Conservation (phyloP, 2,888 invertebrate genomes). For the Pristionchus mayeri region DNA sequence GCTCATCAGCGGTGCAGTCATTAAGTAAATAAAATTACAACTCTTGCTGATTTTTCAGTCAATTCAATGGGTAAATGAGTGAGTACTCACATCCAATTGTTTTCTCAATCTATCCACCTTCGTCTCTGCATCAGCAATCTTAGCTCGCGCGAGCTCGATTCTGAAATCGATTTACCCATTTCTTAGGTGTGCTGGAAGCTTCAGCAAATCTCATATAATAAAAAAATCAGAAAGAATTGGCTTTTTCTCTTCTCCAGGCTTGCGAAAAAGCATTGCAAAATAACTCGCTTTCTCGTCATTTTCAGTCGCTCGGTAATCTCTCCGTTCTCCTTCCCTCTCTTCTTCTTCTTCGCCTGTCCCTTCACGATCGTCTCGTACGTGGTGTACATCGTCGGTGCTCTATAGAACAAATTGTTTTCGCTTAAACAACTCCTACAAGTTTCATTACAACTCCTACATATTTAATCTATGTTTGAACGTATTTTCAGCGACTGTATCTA, state of each 20-base stretch:
- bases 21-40: too few relatives aligned
- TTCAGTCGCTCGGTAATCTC: conserved; percentile 26
- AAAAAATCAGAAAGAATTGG: too few relatives aligned
- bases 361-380: conserved; percentile 33
- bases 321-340: conserved; percentile 23
- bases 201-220: not conserved
- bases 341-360: conserved; percentile 46
- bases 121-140: not conserved
- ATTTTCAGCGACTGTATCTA: too few relatives aligned
- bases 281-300: not conserved
- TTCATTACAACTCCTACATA: too few relatives aligned
- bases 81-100: not conserved
- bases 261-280: not conserved
- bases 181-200: too few relatives aligned
- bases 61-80: not conserved
- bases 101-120: not conserved
- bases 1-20: too few relatives aligned
- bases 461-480: not conserved
- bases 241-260: not conserved
- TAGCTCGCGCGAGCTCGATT: conserved; percentile 22
- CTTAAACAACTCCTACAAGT: too few relatives aligned
- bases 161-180: too few relatives aligned
- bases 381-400: conserved; percentile 42
- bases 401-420: too few relatives aligned
- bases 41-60: too few relatives aligned